phyloP scores from a whole-genome alignment of 2,797 vertebrate species.

The Pseudochirops cupreus region DNA sequence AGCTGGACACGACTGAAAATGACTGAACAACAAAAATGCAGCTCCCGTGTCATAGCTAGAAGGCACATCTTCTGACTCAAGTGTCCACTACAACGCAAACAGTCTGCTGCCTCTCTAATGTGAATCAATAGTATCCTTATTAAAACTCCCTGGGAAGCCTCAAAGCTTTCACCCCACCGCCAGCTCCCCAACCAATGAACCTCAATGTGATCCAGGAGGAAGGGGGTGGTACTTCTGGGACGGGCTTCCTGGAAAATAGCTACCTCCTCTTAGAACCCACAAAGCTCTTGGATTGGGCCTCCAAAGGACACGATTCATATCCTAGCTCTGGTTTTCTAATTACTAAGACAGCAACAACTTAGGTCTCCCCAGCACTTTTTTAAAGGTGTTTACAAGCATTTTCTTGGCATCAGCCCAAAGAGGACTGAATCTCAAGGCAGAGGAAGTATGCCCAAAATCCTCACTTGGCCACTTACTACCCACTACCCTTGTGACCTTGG shows the following conservation, averaged over 20 bases:
- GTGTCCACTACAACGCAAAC: not conserved
- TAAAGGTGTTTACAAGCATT: not conserved
- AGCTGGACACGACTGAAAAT: not conserved
- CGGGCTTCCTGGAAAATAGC: not conserved
- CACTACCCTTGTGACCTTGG: not conserved
- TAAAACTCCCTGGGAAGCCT: not conserved
- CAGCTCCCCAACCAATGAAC: not conserved
- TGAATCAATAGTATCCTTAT: slow-evolving; percentile 1
- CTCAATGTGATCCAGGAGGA: not conserved
- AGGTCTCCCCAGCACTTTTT: not conserved
- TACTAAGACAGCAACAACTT: not conserved
- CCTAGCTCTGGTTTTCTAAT: not conserved
- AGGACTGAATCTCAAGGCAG: not conserved
- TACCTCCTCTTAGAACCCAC: not conserved
- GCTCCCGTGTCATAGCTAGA: not conserved
- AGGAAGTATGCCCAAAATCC: not conserved
- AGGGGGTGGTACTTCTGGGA: not conserved
- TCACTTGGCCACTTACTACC: not conserved
- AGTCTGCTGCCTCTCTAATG: not conserved
- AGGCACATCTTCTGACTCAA: not conserved
- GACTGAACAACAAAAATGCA: not conserved
- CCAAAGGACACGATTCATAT: not conserved
- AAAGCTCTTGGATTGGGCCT: not conserved
- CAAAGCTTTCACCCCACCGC: not conserved
- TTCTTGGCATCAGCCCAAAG: not conserved